Evolutionary conservation across 2,888 invertebrate genomes (phyloP).

Genomic region (Phyllotreta cruciferae): DNA sequence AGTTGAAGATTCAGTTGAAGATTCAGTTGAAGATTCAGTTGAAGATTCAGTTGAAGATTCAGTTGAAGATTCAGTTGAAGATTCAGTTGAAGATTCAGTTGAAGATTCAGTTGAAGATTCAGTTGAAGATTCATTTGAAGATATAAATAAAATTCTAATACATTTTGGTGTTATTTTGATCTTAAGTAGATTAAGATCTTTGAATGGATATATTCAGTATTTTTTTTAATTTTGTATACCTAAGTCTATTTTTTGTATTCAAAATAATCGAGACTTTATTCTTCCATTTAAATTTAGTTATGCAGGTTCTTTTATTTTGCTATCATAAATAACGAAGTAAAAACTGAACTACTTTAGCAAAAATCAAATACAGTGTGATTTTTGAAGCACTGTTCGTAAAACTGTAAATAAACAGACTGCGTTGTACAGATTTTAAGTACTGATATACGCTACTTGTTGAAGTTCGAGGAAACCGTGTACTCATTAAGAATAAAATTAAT

Average conservation of each 20-base stretch:
- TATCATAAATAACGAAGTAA: neutral
- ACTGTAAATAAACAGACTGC: slow-evolving; percentile 26
- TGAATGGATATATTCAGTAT: too few species aligned
- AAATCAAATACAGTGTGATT: slow-evolving; percentile 2
- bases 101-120: too few species aligned
- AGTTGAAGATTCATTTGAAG: neutral
- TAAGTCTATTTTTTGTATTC: neutral
- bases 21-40: too few species aligned
- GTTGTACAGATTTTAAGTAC: slow-evolving; percentile 27
- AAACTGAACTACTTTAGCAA: neutral
- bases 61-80: too few species aligned
- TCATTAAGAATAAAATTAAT: neutral
- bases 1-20: too few species aligned
- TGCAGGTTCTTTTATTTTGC: neutral
- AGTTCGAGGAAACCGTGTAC: neutral
- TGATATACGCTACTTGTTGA: slow-evolving; percentile 14
- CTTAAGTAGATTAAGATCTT: too few species aligned
- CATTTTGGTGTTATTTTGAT: too few species aligned
- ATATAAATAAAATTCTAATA: too few species aligned
- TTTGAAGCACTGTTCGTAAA: neutral
- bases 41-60: too few species aligned
- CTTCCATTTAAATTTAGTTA: slow-evolving; percentile 5
- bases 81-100: too few species aligned
- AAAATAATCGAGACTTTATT: neutral
- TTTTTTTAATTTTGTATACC: too few species aligned